Evolutionary conservation across 2,888 invertebrate genomes (phyloP), one percentile per base, ranked within the genome.

Genomic region (Agonopterix heracliana): DNA sequence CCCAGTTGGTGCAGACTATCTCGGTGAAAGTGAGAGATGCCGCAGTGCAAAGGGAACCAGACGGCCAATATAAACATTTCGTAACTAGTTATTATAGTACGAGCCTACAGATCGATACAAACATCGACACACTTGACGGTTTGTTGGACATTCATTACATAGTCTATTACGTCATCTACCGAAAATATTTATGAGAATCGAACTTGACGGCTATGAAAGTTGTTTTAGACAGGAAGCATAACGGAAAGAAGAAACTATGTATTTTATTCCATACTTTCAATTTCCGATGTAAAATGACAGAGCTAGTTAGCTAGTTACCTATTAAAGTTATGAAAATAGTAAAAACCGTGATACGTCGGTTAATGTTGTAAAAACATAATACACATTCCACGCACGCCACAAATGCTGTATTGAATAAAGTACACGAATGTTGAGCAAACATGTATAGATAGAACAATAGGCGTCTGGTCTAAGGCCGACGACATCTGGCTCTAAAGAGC

Each of bases 21-120:
- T 65, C 61, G 77, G 84, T 81, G 85, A 86, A 85, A 85, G 85
- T 82, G 75, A 71, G 70, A 75, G 78, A 82, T 74, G 67, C 66
- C 60, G 62, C 62, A 61, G 60, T 63, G 65, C 66, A 64, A 63
- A 67, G 68, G 67, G 68, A 74, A 64, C 63, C 66, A 68, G 64
- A 67, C 68, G 52, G 64, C 60, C 63, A 74, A 70, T 71, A 71
- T 67, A 74, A 74, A 78, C 66, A 81, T 83, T 83, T 82, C 79
- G 69, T 81, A 84, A 83, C 71, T 57, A 62, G 63, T 26, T 17
- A 12, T 45, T 48, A 11, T 38, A 26, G 12, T n/a, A 10, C 13
- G 11, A 48, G 38, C 44, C 11, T 44, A 11, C 47, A 45, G 71
- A 75, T 81, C 78, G 65, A 80, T 79, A 75, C 61, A 59, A 64